A percentile compares a stretch with the other conserved stretches of the same genome.
Conservation (phyloP, 1,140 invertebrate genomes). For the Asbolus verrucosus region DNA sequence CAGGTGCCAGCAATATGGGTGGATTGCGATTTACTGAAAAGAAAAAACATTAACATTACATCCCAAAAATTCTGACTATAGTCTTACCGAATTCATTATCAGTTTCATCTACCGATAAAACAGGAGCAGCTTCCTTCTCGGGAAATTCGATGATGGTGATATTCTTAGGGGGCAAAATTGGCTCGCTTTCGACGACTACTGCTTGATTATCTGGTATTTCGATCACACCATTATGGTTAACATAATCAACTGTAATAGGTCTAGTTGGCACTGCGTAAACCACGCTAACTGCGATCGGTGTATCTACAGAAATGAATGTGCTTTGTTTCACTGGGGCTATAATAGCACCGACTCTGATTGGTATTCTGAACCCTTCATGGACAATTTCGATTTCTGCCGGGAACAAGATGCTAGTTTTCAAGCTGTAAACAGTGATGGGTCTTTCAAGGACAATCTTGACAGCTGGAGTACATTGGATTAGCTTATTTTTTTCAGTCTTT, state of each 20-base stretch:
- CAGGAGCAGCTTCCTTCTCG: slow-evolving; percentile 54
- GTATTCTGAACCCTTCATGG: slow-evolving; percentile 54
- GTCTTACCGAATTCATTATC: slow-evolving; percentile 55
- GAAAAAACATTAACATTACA: slow-evolving; percentile 29
- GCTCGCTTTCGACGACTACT: slow-evolving; percentile 54
- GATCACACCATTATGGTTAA: slow-evolving; percentile 56
- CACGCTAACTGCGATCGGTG: slow-evolving; percentile 56
- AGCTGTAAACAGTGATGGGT: slow-evolving; percentile 55
- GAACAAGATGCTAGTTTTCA: slow-evolving; percentile 58
- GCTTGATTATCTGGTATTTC: slow-evolving; percentile 50
- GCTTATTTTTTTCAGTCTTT: slow-evolving; percentile 51
- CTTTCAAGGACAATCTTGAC: slow-evolving; percentile 59
- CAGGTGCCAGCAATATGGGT: slow-evolving; percentile 57
- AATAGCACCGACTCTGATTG: slow-evolving; percentile 59
- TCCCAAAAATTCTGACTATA: background rate
- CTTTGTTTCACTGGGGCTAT: slow-evolving; percentile 58
- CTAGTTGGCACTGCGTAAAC: slow-evolving; percentile 60
- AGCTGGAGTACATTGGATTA: slow-evolving; percentile 58
- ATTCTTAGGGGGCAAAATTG: slow-evolving; percentile 54
- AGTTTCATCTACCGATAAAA: slow-evolving; percentile 55
- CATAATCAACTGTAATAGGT: slow-evolving; percentile 58
- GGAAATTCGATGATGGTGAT: slow-evolving; percentile 59
- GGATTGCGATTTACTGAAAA: slow-evolving; percentile 62
- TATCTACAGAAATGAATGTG: slow-evolving; percentile 55
- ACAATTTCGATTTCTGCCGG: slow-evolving; percentile 60